Evolutionary conservation across 2,797 vertebrate species (phyloP).

Genomic region (Meda fulgida): DNA sequence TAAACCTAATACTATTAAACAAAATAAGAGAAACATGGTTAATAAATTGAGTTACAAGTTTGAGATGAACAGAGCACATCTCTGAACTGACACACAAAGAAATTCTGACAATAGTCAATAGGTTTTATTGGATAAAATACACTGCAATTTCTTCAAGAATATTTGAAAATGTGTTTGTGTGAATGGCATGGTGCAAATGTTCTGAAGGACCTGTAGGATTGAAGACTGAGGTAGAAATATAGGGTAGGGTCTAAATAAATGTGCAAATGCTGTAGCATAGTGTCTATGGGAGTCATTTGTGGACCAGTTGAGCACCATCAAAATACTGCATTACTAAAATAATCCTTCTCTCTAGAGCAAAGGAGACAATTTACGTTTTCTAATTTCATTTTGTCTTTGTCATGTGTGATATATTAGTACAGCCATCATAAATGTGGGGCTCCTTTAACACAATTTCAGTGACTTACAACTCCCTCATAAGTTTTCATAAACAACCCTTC

Average conservation of each 20-base stretch:
- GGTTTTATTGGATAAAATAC: conserved; percentile 45
- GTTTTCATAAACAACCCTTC: conserved; percentile 81
- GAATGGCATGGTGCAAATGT: conserved; percentile 56
- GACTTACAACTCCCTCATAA: conserved; percentile 81
- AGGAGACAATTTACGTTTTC: conserved; percentile 77
- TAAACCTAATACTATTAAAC: neutral
- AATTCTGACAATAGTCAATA: neutral
- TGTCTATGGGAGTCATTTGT: conserved; percentile 75
- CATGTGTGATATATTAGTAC: conserved; percentile 81
- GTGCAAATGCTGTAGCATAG: conserved; percentile 75
- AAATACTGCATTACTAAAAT: conserved; percentile 77
- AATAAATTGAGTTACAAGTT: conserved; percentile 48
- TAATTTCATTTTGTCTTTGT: conserved; percentile 79
- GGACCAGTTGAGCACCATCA: conserved; percentile 64
- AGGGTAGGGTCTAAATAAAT: conserved; percentile 67
- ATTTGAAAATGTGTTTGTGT: conserved; percentile 36
- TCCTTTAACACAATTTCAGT: conserved; percentile 80
- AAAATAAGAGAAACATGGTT: conserved; percentile 50
- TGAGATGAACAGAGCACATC: neutral
- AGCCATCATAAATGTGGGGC: conserved; percentile 77
- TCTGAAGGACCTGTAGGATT: conserved; percentile 72
- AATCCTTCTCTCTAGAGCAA: conserved; percentile 77
- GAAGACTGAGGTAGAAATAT: conserved; percentile 71
- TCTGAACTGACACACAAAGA: conserved; percentile 5
- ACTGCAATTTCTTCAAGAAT: neutral